A percentile compares a stretch with the other conserved stretches of the same genome.
Evolutionary conservation across 2,797 vertebrate species (phyloP).

Genomic region (Anisognathus igniventris): DNA sequence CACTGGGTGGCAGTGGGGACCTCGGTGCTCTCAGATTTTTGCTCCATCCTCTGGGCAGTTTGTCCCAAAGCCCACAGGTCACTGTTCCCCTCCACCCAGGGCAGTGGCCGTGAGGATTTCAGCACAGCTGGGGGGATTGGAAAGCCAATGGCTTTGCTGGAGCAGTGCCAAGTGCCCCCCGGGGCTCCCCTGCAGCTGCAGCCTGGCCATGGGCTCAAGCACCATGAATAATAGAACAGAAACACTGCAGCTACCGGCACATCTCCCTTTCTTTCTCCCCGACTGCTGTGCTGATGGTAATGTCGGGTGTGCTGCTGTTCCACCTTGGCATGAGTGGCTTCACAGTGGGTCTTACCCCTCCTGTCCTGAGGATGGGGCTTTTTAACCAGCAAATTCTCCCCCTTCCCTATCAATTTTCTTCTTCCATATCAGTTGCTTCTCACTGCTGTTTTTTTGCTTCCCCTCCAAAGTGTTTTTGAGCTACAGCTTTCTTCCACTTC

Average conservation of each 20-base stretch:
- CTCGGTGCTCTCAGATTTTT: neutral
- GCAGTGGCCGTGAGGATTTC: accelerated
- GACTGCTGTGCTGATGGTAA: neutral
- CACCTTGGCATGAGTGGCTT: accelerated
- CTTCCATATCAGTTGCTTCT: neutral
- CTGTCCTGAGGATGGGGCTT: neutral
- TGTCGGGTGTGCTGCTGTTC: neutral
- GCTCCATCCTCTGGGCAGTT: neutral
- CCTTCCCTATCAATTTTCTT: neutral
- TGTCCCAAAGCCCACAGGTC: neutral
- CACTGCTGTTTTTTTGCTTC: neutral
- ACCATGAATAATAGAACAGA: slow-evolving; percentile 23
- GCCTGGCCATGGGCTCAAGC: neutral
- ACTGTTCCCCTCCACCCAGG: neutral
- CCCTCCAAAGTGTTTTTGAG: neutral
- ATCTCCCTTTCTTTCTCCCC: neutral
- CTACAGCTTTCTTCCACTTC: neutral
- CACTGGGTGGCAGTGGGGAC: neutral
- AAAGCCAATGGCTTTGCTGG: neutral
- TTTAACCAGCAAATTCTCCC: neutral
- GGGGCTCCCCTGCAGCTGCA: neutral
- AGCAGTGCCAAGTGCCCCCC: neutral
- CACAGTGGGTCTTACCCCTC: accelerated
- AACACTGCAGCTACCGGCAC: neutral
- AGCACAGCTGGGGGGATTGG: accelerated